Base-by-base conservation (phyloP, 2,888 invertebrate genomes). In the Thymelicus acteon region DNA sequence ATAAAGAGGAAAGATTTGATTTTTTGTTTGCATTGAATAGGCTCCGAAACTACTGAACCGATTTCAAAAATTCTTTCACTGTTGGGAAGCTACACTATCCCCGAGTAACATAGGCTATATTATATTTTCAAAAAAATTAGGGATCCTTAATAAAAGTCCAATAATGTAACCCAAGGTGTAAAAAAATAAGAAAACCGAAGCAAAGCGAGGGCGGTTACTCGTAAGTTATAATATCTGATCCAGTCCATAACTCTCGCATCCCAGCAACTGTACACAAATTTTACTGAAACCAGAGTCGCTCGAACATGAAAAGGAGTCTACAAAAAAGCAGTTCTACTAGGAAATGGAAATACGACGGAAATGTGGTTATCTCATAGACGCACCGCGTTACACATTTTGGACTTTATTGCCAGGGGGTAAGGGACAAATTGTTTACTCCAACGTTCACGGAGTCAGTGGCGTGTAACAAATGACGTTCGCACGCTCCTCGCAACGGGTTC, bases 321-420 rank as follows among this genome's bases (percentile, higher is more conserved):
- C 64, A 70, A 70, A 70, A 65, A 70, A 70, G 64, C 60, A 60
- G 63, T 70, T 70, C 60, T 52, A 58, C 63, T 58, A 63, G 63
- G 64, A 70, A 70, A 70, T 70, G 70, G 64, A 69, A 63, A 69
- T 69, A 69, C 69, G 63, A 63, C 58, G 69, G 63, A 70, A 70
- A 64, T 70, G 70, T 70, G 70, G 70, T 70, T 70, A 70, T 70
- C 70, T 70, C 70, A n/a, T 64, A 40, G 64, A 40, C 40, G 60
- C 39, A 31, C n/a, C 58, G 19, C 58, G 47, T 15, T 6, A 15
- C 15, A 40, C 37, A 63, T 63, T 60, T 40, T 7, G 58, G 60
- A 64, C 69, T 13, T 60, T 70, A 70, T 58, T 40, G 6, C 47
- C 5, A 6, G 1, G 24, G 49, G 13, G 40, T 70, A 63, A 12